A percentile compares a stretch with the other conserved stretches of the same genome.
phyloP scores from a whole-genome alignment of 1,140 invertebrate genomes.

The Tetramorium parvispinum region DNA sequence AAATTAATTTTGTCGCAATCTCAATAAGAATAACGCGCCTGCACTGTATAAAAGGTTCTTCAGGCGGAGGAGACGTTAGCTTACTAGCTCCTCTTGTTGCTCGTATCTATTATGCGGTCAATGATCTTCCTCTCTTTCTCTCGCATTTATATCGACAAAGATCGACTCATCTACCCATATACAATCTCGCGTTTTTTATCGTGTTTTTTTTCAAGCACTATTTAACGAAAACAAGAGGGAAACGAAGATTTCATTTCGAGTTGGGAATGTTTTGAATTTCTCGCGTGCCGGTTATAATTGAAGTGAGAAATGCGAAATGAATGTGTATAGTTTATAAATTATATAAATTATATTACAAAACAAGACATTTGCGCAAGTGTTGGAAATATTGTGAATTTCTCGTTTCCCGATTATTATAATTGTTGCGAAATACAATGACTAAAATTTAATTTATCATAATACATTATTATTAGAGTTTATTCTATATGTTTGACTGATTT shows the following conservation, averaged over 20 bases:
- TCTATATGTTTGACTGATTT: neutral
- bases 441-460: neutral
- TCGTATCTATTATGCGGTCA: slow-evolving; percentile 74
- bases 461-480: neutral
- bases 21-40: neutral
- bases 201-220: neutral
- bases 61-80: slow-evolving; percentile 8
- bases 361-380: neutral
- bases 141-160: slow-evolving; percentile 44
- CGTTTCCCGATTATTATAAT: neutral
- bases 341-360: neutral
- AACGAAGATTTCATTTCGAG: neutral
- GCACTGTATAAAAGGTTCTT: slow-evolving; percentile 2
- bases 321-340: neutral
- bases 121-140: slow-evolving; percentile 75
- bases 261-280: neutral
- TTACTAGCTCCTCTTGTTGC: neutral
- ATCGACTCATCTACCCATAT: slow-evolving; percentile 18
- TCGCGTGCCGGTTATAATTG: neutral
- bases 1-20: neutral
- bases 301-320: neutral
- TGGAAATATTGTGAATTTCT: neutral
- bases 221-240: neutral
- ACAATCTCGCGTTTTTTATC: neutral
- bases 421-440: neutral